These are phyloP conservation scores for Chionis minor DNA, from an alignment of 2,113 vertebrate genomes.

Conservation along the genomic window DNA sequence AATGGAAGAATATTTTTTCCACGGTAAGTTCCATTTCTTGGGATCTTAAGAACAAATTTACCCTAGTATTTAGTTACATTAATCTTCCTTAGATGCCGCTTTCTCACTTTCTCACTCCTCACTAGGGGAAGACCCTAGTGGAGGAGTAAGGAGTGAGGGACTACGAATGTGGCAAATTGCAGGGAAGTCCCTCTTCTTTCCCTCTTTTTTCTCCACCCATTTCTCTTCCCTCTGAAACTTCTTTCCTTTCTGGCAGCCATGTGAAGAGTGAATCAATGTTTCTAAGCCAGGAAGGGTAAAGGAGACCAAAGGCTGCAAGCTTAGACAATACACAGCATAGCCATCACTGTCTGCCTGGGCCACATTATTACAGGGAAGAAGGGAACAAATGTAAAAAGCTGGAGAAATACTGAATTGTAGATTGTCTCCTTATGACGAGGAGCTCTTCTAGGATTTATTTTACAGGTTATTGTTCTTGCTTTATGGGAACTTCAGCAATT, in stretches of 20 bases:
- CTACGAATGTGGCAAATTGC: not conserved
- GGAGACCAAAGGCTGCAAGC: not conserved
- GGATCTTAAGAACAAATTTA: not conserved
- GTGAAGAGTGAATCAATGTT: not conserved
- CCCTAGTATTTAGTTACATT: not conserved
- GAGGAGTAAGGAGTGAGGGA: not conserved
- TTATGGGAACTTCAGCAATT: not conserved
- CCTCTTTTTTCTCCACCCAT: not conserved
- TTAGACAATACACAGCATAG: not conserved
- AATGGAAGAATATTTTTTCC: not conserved
- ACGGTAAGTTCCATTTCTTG: not conserved
- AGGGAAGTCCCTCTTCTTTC: not conserved
- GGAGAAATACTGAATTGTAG: not conserved
- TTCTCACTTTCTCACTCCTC: not conserved
- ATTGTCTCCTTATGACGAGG: not conserved
- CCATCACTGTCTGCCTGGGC: not conserved
- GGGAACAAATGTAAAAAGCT: not conserved
- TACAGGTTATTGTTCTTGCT: not conserved
- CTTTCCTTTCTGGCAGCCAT: not conserved
- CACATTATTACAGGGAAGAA: not conserved
- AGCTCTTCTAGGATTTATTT: not conserved
- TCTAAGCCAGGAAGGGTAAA: not conserved
- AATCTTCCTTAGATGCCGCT: not conserved
- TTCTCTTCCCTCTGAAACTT: not conserved
- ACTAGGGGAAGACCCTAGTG: not conserved